Evolutionary conservation across 2,113 vertebrate genomes (phyloP), one percentile per base, ranked within the genome.

Genomic region (Tamias sibiricus): DNA sequence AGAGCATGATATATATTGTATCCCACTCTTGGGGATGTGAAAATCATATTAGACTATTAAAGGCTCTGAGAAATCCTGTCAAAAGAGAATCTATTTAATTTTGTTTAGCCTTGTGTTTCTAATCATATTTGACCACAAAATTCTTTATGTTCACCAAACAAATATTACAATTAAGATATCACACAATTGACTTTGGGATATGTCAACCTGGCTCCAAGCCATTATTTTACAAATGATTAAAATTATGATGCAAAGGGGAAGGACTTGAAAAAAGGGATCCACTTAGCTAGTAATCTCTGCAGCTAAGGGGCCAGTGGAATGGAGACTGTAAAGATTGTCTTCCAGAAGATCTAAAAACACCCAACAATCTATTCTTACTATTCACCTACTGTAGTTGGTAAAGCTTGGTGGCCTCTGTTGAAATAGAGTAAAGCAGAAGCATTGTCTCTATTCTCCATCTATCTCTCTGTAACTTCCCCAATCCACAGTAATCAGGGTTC

Each of bases 21-120:
- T 80, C 2, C 42, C 40, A 79, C 28, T 49, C n/a, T 86, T 94
- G 9, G n/a, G 81, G 95, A 83, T 35, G 19, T 59, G 26, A 86
- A 97, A 94, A 87, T 94, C 19, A 87, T 17, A 71, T 92, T 77
- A 75, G 71, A 64, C 19, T 37, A 40, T 71, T 82, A 84, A 90
- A 95, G 19, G 17, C 12, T 83, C 69, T 79, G 64, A 69, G 71
- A 95, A 94, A 19, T 69, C 49, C 32, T 74, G 32, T 17, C 87
- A 81, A 52, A 85, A 91, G 2, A 75, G 68, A 35, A 72, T 71
- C 20, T 81, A 19, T 82, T 96, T 86, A 86, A 82, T 28, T 95
- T 79, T 14, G 19, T 52, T 95, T 59, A 90, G 40, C n/a, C 32
- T 74, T 83, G 32, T 66, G 9, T 87, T 90, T 77, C 91, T 17